These are phyloP conservation scores for Mesochorus sp. DNA, from an alignment of 2,888 invertebrate genomes.

Conservation along the genomic window DNA sequence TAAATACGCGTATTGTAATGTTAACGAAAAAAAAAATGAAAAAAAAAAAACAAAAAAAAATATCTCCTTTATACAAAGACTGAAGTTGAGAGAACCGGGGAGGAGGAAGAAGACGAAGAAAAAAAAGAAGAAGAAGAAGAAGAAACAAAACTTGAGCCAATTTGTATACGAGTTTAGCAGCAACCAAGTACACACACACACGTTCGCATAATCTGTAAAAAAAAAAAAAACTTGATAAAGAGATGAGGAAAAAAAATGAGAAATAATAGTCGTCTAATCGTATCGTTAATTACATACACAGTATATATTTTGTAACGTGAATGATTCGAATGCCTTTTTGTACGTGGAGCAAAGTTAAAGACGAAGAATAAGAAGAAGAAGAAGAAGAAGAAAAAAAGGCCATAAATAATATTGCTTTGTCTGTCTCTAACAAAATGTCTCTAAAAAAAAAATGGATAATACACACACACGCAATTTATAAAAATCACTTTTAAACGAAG, in stretches of 20 bases:
- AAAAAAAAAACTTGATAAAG: constrained; percentile 5
- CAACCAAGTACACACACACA: constrained; percentile 59
- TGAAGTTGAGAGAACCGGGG: constrained; percentile 50
- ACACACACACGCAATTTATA: too few species aligned
- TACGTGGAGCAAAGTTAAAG: constrained; percentile 5
- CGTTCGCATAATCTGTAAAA: constrained; percentile 45
- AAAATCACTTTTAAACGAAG: not conserved
- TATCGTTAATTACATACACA: constrained; percentile 53
- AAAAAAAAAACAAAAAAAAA: too few species aligned
- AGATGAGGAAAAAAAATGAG: constrained; percentile 7
- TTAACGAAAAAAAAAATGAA: too few species aligned
- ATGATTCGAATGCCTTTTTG: constrained; percentile 56
- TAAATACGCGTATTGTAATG: constrained; percentile 78
- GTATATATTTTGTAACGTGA: constrained; percentile 59
- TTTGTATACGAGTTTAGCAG: constrained; percentile 66
- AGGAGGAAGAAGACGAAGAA: constrained; percentile 15
- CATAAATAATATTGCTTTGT: constrained; percentile 63
- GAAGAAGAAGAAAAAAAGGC: constrained; percentile 32
- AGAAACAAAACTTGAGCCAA: constrained; percentile 61
- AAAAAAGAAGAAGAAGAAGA: not conserved
- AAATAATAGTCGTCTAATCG: constrained; percentile 45
- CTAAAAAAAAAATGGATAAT: not conserved
- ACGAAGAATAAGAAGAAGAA: constrained; percentile 4
- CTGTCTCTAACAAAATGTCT: constrained; percentile 61
- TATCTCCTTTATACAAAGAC: constrained; percentile 76